Evolutionary conservation across 2,888 invertebrate species (phyloP).

Genomic region (Coelopa pilipes): DNA sequence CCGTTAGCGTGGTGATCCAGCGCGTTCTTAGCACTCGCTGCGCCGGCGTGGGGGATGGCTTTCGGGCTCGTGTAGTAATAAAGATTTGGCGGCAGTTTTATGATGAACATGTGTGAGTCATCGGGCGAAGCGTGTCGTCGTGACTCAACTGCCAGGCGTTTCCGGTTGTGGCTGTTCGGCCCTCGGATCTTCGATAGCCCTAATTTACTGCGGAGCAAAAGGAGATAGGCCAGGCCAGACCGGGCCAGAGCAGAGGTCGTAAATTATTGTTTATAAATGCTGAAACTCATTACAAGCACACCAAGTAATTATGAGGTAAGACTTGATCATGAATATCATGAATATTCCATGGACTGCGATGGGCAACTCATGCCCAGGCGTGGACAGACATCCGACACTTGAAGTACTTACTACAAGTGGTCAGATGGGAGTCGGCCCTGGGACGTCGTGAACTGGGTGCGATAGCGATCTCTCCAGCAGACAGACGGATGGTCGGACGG

Average conservation of each 20-base stretch:
- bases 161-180: constrained; percentile 82
- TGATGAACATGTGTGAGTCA: constrained; percentile 88
- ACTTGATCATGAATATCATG: not conserved
- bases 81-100: constrained; percentile 86
- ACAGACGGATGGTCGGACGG: no score
- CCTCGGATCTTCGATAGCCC: constrained; percentile 79
- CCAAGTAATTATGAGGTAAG: not conserved
- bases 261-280: constrained; percentile 28
- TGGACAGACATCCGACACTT: no score
- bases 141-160: constrained; percentile 81
- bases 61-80: constrained; percentile 81
- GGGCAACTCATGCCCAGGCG: no score
- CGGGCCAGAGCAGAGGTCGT: constrained; percentile 51
- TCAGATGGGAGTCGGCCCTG: no score
- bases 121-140: constrained; percentile 76
- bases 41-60: constrained; percentile 58
- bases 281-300: not conserved
- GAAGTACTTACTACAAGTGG: not conserved
- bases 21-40: constrained; percentile 46
- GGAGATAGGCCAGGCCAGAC: no score
- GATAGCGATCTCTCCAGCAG: no score
- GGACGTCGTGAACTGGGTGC: no score
- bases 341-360: not conserved
- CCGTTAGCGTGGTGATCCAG: constrained; percentile 60
- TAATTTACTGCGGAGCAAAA: constrained; percentile 70